phyloP scores from a whole-genome alignment of 2,888 invertebrate genomes.

The Polyommatus icarus region DNA sequence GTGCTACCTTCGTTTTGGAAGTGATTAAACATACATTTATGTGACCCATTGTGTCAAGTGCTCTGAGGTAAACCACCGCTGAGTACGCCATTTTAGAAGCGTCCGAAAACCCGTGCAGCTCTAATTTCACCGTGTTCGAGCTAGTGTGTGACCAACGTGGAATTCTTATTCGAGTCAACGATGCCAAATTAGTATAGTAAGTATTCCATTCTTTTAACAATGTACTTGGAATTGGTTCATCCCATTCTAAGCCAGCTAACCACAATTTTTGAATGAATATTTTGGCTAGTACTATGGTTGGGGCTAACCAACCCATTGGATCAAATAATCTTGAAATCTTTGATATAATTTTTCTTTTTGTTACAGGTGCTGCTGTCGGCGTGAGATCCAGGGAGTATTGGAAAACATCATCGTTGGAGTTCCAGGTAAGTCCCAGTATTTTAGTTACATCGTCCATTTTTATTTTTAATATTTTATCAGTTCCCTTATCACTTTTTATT shows the following conservation, averaged over 20 bases:
- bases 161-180: slow-evolving; percentile 29
- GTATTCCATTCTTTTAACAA: slow-evolving; percentile 1
- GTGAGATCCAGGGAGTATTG: slow-evolving; percentile 38
- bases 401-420: slow-evolving; percentile 40
- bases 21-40: slow-evolving; percentile 24
- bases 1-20: slow-evolving; percentile 35
- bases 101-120: slow-evolving; percentile 2
- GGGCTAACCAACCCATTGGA: slow-evolving; percentile 45
- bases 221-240: slow-evolving; percentile 1
- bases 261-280: not conserved
- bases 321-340: slow-evolving; percentile 45
- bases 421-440: slow-evolving; percentile 45
- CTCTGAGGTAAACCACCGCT: slow-evolving; percentile 29
- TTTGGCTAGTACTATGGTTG: slow-evolving; percentile 37
- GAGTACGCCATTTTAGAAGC: slow-evolving; percentile 10
- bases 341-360: slow-evolving; percentile 42
- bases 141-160: slow-evolving; percentile 24
- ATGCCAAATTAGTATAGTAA: slow-evolving; percentile 9
- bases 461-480: not conserved
- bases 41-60: slow-evolving; percentile 24
- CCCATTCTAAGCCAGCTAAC: not conserved
- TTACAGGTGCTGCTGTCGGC: slow-evolving; percentile 32
- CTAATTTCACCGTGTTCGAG: not conserved
- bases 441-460: slow-evolving; percentile 36
- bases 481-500: slow-evolving; percentile 2